A percentile compares a stretch with the other conserved stretches of the same genome.
Conservation (phyloP, 2,797 vertebrate genomes). For the Anniella stebbinsi region DNA sequence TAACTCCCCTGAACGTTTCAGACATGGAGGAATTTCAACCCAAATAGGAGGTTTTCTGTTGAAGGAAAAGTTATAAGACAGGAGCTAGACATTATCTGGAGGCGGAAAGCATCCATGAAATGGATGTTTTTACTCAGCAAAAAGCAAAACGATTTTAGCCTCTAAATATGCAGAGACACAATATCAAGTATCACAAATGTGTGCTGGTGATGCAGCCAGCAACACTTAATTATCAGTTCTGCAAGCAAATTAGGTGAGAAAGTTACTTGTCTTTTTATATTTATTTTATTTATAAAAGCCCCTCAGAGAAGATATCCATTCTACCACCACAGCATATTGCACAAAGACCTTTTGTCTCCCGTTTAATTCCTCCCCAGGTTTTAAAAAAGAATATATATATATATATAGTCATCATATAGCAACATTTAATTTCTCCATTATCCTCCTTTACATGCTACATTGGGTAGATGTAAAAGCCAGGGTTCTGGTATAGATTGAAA, state of each 20-base stretch:
- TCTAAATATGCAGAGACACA: slow-evolving; percentile 84
- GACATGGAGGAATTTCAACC: neutral
- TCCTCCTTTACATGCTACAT: slow-evolving; percentile 11
- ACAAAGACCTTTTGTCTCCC: slow-evolving; percentile 48
- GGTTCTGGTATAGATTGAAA: neutral
- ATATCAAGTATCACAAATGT: slow-evolving; percentile 79
- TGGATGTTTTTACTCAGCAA: slow-evolving; percentile 73
- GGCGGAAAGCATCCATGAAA: slow-evolving; percentile 63
- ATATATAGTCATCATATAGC: slow-evolving; percentile 16
- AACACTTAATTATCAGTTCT: slow-evolving; percentile 88
- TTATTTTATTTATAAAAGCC: slow-evolving; percentile 83
- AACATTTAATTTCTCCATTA: slow-evolving; percentile 37
- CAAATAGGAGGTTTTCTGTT: neutral
- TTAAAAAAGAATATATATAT: slow-evolving; percentile 30
- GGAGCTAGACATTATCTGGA: slow-evolving; percentile 46
- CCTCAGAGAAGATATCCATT: slow-evolving; percentile 71
- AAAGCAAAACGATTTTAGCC: slow-evolving; percentile 74
- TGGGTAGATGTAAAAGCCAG: slow-evolving; percentile 21
- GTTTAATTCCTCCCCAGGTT: neutral
- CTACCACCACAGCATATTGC: slow-evolving; percentile 62
- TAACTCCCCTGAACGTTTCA: slow-evolving; percentile 12
- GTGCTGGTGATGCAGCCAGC: slow-evolving; percentile 79
- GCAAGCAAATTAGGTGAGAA: slow-evolving; percentile 87
- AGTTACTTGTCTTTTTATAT: slow-evolving; percentile 86
- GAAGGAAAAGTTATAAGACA: slow-evolving; percentile 35